Base-by-base conservation (phyloP, 2,113 vertebrate species). In the Neogobius melanostomus region DNA sequence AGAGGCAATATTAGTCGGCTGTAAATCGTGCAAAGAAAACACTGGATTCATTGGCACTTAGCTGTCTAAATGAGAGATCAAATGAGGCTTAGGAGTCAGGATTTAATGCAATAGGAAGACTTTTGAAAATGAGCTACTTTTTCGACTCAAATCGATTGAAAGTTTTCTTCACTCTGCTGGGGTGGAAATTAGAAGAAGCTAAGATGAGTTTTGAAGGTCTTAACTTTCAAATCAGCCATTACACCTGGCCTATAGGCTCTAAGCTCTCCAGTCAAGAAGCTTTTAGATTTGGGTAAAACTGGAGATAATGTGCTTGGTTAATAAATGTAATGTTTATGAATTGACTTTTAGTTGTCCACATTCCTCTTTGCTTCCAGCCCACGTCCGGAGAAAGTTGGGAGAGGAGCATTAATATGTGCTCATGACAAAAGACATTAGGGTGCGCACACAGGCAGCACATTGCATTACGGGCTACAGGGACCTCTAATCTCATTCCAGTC, bases 401-500 rank as follows among this genome's bases (percentile, higher is more conserved):
- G 82, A 81, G 49, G 78, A 81, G 77, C 77, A 90, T 90, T 87
- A 87, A 89, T 86, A 90, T 79, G 81, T 89, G 81, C 88, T 85
- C 88, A 86, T 76, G 90, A 90, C 91, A 90, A 88, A 92, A 87
- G 88, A 87, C 90, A 92, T 91, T 90, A 89, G 75, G 77, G 77
- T 36, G 28, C 28, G 28, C 87, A 51, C 45, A 47, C 75, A 81
- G 82, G 76, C 83, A 74, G 79, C 74, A 74, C 91, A 82, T 91
- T 93, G 92, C 89, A 93, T 93, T 93, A 91, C 69, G 75, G 83
- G 70, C 91, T 89, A 79, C 75, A 87, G 91, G 92, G 90, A 91
- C 90, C 78, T 85, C 83, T 93, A 93, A 93, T 93, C 87, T 91
- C 86, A 93, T 93, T 94, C 87, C 82, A 62, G 71, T 91, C 89